Percentiles rank a stretch among this genome's conserved stretches.
These are phyloP conservation scores for Colostygia pectinataria DNA, from an alignment of 2,888 invertebrate genomes.

Conservation along the genomic window DNA sequence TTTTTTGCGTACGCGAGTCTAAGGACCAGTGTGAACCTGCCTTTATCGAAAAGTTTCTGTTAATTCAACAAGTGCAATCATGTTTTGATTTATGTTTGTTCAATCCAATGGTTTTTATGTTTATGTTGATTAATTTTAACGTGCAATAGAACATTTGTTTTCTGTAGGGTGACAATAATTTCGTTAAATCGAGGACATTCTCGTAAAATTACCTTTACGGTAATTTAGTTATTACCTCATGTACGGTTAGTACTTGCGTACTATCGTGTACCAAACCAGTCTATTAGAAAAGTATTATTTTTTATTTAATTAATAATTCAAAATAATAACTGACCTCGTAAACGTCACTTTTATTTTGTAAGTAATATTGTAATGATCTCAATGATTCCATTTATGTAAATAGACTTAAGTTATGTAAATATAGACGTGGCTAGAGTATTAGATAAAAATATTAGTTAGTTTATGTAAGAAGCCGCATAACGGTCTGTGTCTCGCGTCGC, in stretches of 20 bases:
- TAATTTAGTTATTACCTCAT: slow-evolving; percentile 67
- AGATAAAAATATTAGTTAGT: slow-evolving; percentile 47
- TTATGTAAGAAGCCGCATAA: slow-evolving; percentile 51
- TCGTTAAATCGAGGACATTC: slow-evolving; percentile 36
- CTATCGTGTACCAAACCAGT: slow-evolving; percentile 72
- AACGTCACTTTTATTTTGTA: slow-evolving; percentile 64
- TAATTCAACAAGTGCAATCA: slow-evolving; percentile 34
- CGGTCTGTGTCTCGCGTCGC: slow-evolving; percentile 50
- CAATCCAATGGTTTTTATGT: slow-evolving; percentile 39
- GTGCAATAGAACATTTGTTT: slow-evolving; percentile 42
- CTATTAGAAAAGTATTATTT: slow-evolving; percentile 77
- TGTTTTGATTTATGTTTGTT: slow-evolving; percentile 32
- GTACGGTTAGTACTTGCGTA: slow-evolving; percentile 51
- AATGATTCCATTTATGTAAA: slow-evolving; percentile 82
- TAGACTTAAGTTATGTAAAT: slow-evolving; percentile 70
- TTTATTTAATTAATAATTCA: slow-evolving; percentile 55
- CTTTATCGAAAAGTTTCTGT: too few species aligned
- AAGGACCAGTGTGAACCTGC: too few species aligned
- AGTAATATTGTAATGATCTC: slow-evolving; percentile 78
- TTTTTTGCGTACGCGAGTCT: too few species aligned
- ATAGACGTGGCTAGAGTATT: slow-evolving; percentile 41
- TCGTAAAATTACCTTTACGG: slow-evolving; percentile 35
- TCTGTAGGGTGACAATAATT: slow-evolving; percentile 38
- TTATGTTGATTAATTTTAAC: slow-evolving; percentile 37
- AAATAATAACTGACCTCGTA: slow-evolving; percentile 62